Percentiles rank a stretch among this genome's conserved stretches.
Evolutionary conservation across 2,888 invertebrate species (phyloP).

Genomic region (Liopterus haemorrhoidalis): DNA sequence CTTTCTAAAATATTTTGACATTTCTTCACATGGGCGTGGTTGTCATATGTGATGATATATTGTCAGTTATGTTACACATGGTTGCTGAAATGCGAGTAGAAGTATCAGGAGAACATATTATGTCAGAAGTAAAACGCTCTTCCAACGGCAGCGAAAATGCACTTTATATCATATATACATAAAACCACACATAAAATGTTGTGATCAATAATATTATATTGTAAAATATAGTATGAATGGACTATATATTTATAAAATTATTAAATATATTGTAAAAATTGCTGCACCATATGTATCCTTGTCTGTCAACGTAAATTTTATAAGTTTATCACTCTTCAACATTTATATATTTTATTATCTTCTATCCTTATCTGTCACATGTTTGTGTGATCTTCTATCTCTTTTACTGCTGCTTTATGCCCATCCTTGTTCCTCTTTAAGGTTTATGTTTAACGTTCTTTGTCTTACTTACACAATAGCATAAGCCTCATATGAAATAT

Average conservation of each 20-base stretch:
- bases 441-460: neutral
- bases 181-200: neutral
- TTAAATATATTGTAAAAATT: too few species aligned
- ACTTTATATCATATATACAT: neutral
- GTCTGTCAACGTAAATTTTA: too few species aligned
- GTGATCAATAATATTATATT: neutral
- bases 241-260: slow-evolving; percentile 1
- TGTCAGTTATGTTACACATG: slow-evolving; percentile 41
- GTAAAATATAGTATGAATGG: neutral
- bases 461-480: slow-evolving; percentile 12
- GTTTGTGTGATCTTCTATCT: neutral
- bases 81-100: slow-evolving; percentile 44
- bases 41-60: slow-evolving; percentile 19
- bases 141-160: neutral
- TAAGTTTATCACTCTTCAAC: neutral
- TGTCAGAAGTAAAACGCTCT: slow-evolving; percentile 12
- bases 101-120: slow-evolving; percentile 38
- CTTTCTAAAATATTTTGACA: slow-evolving; percentile 10
- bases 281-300: too few species aligned
- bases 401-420: neutral
- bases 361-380: too few species aligned
- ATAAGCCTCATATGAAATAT: slow-evolving; percentile 12
- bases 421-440: slow-evolving; percentile 1
- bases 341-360: too few species aligned
- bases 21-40: slow-evolving; percentile 26